phyloP scores from a whole-genome alignment of 2,888 invertebrate species.

The Branchipolynoe longqiensis region DNA sequence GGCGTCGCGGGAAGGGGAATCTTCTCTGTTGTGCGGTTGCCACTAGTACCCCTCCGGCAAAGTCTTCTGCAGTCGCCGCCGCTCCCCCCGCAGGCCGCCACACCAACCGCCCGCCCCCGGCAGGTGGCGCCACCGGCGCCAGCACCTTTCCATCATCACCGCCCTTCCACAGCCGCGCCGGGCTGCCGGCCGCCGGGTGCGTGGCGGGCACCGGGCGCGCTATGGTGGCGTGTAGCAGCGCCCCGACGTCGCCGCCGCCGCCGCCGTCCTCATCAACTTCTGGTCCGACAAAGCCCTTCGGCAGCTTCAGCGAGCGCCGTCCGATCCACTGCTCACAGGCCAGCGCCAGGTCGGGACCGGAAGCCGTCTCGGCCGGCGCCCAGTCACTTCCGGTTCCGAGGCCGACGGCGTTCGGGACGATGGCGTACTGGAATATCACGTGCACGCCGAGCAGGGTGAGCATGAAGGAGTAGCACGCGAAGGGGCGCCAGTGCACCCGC shows the following conservation, averaged over 20 bases:
- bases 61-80: constrained; percentile 1
- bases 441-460: constrained; percentile 45
- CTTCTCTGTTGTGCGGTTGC: not conserved
- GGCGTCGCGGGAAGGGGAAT: not conserved
- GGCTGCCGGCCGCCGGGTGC: not conserved
- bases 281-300: constrained; percentile 20
- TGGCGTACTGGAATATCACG: constrained; percentile 51
- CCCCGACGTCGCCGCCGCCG: not conserved
- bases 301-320: constrained; percentile 19
- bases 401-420: constrained; percentile 35
- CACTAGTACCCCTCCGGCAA: not conserved
- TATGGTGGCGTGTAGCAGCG: not conserved
- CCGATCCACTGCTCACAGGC: constrained; percentile 54
- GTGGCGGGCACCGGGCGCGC: not conserved
- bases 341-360: constrained; percentile 37
- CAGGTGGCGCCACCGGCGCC: not conserved
- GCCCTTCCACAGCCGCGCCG: no score
- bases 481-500: constrained; percentile 50
- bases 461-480: constrained; percentile 59
- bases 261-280: not conserved
- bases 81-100: not conserved
- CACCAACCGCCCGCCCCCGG: not conserved
- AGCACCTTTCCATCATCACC: no score
- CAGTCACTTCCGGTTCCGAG: constrained; percentile 32
- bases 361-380: constrained; percentile 23